Base-by-base conservation (phyloP, 2,888 invertebrate genomes). In the Lepetodrilus schrolli region DNA sequence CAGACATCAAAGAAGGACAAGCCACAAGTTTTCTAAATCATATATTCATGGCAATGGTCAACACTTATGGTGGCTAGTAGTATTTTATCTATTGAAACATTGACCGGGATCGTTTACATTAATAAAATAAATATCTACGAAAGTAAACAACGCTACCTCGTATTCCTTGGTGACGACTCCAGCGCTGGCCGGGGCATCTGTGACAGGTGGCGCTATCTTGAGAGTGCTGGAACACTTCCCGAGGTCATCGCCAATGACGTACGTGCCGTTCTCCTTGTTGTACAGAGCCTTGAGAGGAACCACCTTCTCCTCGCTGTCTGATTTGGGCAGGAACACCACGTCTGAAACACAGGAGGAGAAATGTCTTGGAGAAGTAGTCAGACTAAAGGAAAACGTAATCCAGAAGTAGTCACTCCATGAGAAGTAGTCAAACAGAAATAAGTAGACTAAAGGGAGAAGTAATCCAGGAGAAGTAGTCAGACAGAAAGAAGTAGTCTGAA, bases 251-350 rank as follows among this genome's bases (percentile, higher is more conserved):
- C 85, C 85, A 50, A 75, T 73, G 5, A 80, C 76, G 26, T 13
- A 70, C n/a, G 79, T 50, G n/a, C 76, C 77, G 65, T 80, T 78
- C 5, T 73, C 58, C 8, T 78, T 38, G 34, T 80, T 75, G 30
- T 82, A 65, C 10, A 84, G 73, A 30, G 84, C 82, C 51, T 86
- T 84, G 51, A 87, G 77, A 2, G 87, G 83, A 37, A 80, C 80
- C 1, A 86, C 51, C 10, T 74, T 76, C 47, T 70, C 36, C 0
- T 47, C 48, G 30, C 70, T 66, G 20, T 50, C 71, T 21, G 38
- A 73, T 38, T 74, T 78, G 2, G 84, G 86, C 5, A 75, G 77
- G 48, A 80, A 87, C 10, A 77, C 82, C 36, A 84, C 83, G 70
- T 85, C 85, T 85, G 78, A 23, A 78, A 73, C 58, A 58, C 17